Percentiles rank a stretch among this genome's conserved stretches.
Evolutionary conservation across 2,888 invertebrate species (phyloP).

Genomic region (Agriopis aurantiaria): DNA sequence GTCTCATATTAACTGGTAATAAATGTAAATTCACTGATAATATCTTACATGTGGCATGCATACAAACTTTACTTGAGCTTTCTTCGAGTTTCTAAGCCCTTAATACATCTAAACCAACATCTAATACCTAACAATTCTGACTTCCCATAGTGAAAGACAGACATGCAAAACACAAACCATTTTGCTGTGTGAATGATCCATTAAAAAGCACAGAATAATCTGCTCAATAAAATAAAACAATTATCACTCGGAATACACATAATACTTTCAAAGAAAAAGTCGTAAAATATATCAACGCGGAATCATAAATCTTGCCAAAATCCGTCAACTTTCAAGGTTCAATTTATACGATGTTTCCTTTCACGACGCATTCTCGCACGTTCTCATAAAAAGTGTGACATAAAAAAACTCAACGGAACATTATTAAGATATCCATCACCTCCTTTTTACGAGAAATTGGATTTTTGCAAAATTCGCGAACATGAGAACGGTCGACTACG

Average conservation of each 20-base stretch:
- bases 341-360: constrained; percentile 43
- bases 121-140: too few species aligned
- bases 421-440: constrained; percentile 47
- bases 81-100: constrained; percentile 14
- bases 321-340: constrained; percentile 37
- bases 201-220: neutral
- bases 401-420: constrained; percentile 39
- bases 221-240: neutral
- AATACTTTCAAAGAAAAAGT: constrained; percentile 22
- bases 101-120: neutral
- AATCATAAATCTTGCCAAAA: constrained; percentile 32
- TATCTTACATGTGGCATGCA: constrained; percentile 9
- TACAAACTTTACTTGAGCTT: constrained; percentile 10
- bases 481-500: constrained; percentile 27
- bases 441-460: constrained; percentile 27
- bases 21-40: constrained; percentile 31
- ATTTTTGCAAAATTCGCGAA: constrained; percentile 31
- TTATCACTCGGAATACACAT: neutral
- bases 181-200: too few species aligned
- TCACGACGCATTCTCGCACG: constrained; percentile 48
- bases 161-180: neutral
- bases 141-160: too few species aligned
- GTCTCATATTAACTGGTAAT: constrained; percentile 28
- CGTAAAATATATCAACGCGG: constrained; percentile 23
- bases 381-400: constrained; percentile 41